These are phyloP conservation scores for Heterotilapia buettikoferi DNA, from an alignment of 2,113 vertebrate genomes.

Conservation along the genomic window DNA sequence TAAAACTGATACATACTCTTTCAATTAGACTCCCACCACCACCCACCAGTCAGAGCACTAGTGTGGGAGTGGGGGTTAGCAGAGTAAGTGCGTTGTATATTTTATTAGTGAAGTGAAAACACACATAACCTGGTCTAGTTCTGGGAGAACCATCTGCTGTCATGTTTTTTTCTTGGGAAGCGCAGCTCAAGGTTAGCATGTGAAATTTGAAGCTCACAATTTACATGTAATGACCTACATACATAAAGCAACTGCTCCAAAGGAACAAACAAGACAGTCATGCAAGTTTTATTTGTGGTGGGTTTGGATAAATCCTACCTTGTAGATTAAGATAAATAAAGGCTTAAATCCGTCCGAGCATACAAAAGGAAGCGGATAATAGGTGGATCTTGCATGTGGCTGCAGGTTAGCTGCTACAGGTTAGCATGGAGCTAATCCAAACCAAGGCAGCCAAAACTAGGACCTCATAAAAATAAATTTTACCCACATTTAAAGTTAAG, in stretches of 20 bases:
- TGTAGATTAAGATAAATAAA: conserved; percentile 1
- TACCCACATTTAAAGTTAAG: conserved; percentile 23
- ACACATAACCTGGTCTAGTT: conserved; percentile 62
- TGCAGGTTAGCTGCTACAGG: conserved; percentile 10
- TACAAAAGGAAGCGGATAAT: neutral
- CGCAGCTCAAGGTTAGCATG: conserved; percentile 40
- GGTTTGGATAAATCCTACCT: neutral
- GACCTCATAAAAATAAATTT: conserved; percentile 36
- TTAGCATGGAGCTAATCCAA: conserved; percentile 19
- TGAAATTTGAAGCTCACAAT: neutral
- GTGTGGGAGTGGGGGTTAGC: conserved; percentile 54
- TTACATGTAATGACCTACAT: conserved; percentile 2
- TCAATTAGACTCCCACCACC: conserved; percentile 56
- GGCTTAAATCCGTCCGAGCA: neutral
- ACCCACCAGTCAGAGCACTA: conserved; percentile 28
- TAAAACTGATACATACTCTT: conserved; percentile 73
- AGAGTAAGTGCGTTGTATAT: conserved; percentile 72
- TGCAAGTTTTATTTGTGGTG: neutral
- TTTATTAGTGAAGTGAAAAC: conserved; percentile 73
- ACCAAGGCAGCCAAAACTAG: neutral
- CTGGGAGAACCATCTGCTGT: conserved; percentile 61
- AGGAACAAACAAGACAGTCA: neutral
- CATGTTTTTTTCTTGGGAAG: conserved; percentile 36
- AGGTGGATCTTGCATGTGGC: conserved; percentile 2
- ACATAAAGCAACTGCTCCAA: neutral